phyloP scores from a whole-genome alignment of 2,797 vertebrate species.

The Oreortyx pictus region DNA sequence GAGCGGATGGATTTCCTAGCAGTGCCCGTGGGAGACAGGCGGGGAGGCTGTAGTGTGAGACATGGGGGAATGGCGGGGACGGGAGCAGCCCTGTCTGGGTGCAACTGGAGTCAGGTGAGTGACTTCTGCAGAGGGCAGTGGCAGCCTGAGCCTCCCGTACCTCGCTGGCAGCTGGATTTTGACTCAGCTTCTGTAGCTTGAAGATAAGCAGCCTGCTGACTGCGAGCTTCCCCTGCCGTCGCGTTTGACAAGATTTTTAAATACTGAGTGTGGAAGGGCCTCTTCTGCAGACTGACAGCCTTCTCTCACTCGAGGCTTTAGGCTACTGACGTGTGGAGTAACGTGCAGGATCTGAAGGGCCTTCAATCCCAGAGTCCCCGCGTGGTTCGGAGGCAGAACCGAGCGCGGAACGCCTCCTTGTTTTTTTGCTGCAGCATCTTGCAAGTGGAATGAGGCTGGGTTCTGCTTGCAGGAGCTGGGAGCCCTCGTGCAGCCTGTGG shows the following conservation, averaged over 20 bases:
- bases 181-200: slow-evolving; percentile 32
- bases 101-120: fast-evolving
- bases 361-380: slow-evolving; percentile 3
- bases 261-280: slow-evolving; percentile 13
- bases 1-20: neutral
- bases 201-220: slow-evolving; percentile 22
- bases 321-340: slow-evolving; percentile 24
- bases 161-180: slow-evolving; percentile 3
- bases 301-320: slow-evolving; percentile 37
- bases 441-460: neutral
- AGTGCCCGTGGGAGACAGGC: neutral
- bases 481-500: neutral
- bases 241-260: slow-evolving; percentile 31
- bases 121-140: neutral
- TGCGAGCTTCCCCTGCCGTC: slow-evolving; percentile 3
- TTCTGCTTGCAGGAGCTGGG: neutral
- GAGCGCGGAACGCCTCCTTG: neutral
- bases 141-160: neutral
- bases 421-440: neutral
- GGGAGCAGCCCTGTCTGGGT: neutral
- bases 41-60: neutral
- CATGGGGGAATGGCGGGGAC: neutral
- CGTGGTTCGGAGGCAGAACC: slow-evolving; percentile 4
- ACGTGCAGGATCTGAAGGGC: slow-evolving; percentile 17
- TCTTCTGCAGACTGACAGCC: slow-evolving; percentile 16